Evolutionary conservation across 2,797 vertebrate genomes (phyloP).

Genomic region (Premnoplex brunnescens): DNA sequence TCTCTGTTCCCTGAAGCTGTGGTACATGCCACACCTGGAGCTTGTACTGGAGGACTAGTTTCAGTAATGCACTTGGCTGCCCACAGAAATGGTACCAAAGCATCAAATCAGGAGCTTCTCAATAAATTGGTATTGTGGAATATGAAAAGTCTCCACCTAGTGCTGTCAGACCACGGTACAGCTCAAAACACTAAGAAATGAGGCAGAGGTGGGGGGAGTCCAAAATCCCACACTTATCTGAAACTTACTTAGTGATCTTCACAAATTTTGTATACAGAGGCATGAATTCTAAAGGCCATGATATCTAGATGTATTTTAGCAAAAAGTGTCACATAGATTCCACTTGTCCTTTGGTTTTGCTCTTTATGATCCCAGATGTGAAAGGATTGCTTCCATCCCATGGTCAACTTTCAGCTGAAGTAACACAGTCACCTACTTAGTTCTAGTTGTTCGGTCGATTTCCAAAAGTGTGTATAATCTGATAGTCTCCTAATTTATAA

Average conservation of each 20-base stretch:
- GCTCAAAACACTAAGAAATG: not conserved
- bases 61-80: not conserved
- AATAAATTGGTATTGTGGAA: not conserved
- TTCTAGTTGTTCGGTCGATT: not conserved
- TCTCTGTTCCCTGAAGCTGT: not conserved
- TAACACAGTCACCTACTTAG: not conserved
- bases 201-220: not conserved
- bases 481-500: not conserved
- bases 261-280: not conserved
- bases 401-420: not conserved
- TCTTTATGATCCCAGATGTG: not conserved
- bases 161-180: not conserved
- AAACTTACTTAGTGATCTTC: not conserved
- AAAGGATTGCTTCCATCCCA: not conserved
- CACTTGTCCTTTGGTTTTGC: not conserved
- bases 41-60: accelerated
- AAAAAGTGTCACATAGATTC: not conserved
- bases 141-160: not conserved
- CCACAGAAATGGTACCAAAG: not conserved
- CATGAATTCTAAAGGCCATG: not conserved
- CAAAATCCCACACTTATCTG: not conserved
- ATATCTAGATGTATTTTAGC: not conserved
- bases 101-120: not conserved
- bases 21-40: not conserved
- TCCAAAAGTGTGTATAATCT: not conserved